A percentile compares a stretch with the other conserved stretches of the same genome.
These are phyloP conservation scores for Hirundichthys speculiger DNA, from an alignment of 2,113 vertebrate species.

Conservation along the genomic window DNA sequence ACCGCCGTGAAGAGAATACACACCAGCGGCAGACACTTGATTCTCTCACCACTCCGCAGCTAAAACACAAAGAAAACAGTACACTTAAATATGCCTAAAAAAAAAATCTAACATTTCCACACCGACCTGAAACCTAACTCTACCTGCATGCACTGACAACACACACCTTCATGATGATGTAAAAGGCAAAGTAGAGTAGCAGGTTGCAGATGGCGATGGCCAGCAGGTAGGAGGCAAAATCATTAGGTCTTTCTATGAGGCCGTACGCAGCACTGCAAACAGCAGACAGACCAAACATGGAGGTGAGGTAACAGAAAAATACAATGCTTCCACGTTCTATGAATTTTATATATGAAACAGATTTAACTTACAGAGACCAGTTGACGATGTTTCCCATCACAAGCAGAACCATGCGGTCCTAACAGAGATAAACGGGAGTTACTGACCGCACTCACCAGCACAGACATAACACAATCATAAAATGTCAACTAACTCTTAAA, in stretches of 20 bases:
- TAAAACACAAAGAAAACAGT: conserved; percentile 29
- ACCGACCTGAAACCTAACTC: no score
- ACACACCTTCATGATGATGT: conserved; percentile 98
- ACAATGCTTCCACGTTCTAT: no score
- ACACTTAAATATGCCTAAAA: background rate
- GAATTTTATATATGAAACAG: no score
- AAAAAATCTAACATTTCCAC: no score
- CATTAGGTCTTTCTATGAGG: conserved; percentile 91
- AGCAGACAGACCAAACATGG: background rate
- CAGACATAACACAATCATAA: background rate
- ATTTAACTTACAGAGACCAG: conserved; percentile 94
- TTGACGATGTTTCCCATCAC: conserved; percentile 98
- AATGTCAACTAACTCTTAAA: no score
- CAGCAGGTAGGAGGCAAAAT: conserved; percentile 96
- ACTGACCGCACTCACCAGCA: background rate
- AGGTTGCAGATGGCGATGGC: conserved; percentile 99
- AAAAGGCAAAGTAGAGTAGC: conserved; percentile 97
- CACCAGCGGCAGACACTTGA: conserved; percentile 89
- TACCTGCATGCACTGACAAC: background rate
- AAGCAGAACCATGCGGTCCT: conserved; percentile 97
- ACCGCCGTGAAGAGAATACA: conserved; percentile 92
- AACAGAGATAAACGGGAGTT: conserved; percentile 6
- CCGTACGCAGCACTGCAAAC: conserved; percentile 89
- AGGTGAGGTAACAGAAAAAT: no score
- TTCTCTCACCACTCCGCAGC: conserved; percentile 87